These are phyloP conservation scores for Zelostemma sp. DNA, from an alignment of 1,140 invertebrate species.

Conservation along the genomic window DNA sequence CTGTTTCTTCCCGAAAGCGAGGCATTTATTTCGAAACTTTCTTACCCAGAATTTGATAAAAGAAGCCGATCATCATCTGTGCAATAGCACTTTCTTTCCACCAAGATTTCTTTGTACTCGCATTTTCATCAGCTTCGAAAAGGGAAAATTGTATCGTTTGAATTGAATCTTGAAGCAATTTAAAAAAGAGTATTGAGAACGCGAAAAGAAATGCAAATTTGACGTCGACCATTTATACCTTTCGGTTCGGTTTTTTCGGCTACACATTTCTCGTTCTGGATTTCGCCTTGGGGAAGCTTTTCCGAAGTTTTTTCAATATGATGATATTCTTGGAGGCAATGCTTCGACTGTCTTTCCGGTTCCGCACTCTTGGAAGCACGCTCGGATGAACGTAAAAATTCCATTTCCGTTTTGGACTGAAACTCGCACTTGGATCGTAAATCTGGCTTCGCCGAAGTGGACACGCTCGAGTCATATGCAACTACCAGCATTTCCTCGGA, in stretches of 20 bases:
- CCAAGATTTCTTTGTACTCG: slow-evolving; percentile 15
- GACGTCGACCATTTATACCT: no score
- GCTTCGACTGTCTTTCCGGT: slow-evolving; percentile 8
- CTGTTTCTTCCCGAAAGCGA: background rate
- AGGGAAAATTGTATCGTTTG: no score
- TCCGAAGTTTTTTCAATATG: slow-evolving; percentile 7
- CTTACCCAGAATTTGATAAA: slow-evolving; percentile 32
- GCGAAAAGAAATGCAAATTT: no score
- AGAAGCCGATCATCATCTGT: slow-evolving; percentile 31
- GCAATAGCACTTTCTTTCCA: slow-evolving; percentile 20
- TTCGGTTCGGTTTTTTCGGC: background rate
- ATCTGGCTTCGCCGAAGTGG: slow-evolving; percentile 15
- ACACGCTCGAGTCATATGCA: slow-evolving; percentile 13
- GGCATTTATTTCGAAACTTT: slow-evolving; percentile 2
- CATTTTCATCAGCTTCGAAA: slow-evolving; percentile 4
- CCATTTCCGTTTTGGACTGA: slow-evolving; percentile 14
- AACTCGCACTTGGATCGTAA: slow-evolving; percentile 17
- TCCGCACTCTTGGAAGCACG: slow-evolving; percentile 8
- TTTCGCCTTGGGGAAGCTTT: slow-evolving; percentile 15
- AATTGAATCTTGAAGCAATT: no score
- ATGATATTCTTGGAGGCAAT: background rate
- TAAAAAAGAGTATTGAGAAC: no score
- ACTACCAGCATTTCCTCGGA: slow-evolving; percentile 44
- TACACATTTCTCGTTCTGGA: slow-evolving; percentile 1
- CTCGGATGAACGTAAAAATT: slow-evolving; percentile 12